These are phyloP conservation scores for Geotrypetes seraphini DNA, from an alignment of 2,797 vertebrate species.

Conservation along the genomic window DNA sequence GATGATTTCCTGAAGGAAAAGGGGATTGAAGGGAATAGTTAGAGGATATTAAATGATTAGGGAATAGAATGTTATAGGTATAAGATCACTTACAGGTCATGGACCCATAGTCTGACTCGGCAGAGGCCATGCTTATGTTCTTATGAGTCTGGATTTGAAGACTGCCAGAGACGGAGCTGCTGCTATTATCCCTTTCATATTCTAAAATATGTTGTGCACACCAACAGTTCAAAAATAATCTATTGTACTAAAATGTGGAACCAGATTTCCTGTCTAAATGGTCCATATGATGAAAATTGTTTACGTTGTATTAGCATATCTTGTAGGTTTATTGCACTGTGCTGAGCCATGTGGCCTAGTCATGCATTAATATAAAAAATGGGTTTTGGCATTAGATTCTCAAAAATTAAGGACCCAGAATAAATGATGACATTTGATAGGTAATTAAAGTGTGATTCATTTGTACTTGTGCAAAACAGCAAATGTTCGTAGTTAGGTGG, in stretches of 20 bases:
- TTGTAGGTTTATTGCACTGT: slow-evolving; percentile 4
- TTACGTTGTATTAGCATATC: slow-evolving; percentile 2
- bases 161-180: too few species aligned
- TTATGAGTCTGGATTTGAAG: too few species aligned
- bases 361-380: background rate
- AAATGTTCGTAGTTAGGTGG: slow-evolving; percentile 7
- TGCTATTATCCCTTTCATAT: too few species aligned
- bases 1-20: too few species aligned
- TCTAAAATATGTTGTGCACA: too few species aligned
- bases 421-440: slow-evolving; percentile 25
- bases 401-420: slow-evolving; percentile 7
- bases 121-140: too few species aligned
- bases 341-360: too few species aligned
- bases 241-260: background rate
- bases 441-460: slow-evolving; percentile 20
- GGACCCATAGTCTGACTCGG: too few species aligned
- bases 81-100: too few species aligned
- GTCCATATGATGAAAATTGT: background rate
- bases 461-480: slow-evolving; percentile 14
- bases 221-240: background rate
- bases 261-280: slow-evolving; percentile 2
- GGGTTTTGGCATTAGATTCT: slow-evolving; percentile 18
- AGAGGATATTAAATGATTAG: too few species aligned
- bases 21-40: too few species aligned
- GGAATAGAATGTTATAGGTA: too few species aligned